Conservation (phyloP, 2,797 vertebrate genomes). For the Mus spretus region DNA sequence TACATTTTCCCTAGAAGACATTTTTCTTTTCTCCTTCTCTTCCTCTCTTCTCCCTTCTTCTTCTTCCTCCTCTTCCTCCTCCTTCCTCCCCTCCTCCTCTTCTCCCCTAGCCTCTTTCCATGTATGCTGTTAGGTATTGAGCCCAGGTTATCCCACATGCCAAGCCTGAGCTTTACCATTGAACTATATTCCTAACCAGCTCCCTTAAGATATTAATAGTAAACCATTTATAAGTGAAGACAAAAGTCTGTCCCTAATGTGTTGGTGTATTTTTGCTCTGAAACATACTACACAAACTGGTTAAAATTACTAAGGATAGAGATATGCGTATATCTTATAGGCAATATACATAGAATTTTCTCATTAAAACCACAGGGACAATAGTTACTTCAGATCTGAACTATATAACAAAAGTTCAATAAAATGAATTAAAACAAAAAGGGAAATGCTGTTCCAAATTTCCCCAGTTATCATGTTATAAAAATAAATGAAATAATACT, state of each 20-base stretch:
- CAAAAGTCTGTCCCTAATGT: conserved; percentile 16
- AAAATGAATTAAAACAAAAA: conserved; percentile 43
- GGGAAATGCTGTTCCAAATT: not conserved
- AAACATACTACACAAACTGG: conserved; percentile 36
- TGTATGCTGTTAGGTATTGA: not conserved
- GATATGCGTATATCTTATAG: not conserved
- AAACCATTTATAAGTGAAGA: conserved; percentile 53
- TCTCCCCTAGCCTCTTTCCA: not conserved
- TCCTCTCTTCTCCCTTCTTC: too few species aligned
- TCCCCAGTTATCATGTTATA: conserved; percentile 12
- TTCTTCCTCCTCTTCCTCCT: rapidly evolving
- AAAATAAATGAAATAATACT: conserved; percentile 37
- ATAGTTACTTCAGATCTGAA: conserved; percentile 35
- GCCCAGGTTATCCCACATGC: not conserved
- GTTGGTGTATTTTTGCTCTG: not conserved
- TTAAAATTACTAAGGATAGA: conserved; percentile 22
- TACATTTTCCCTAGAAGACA: conserved; percentile 40
- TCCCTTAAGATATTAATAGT: conserved; percentile 49
- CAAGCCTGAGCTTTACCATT: not conserved
- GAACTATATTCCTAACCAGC: not conserved
- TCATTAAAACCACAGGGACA: conserved; percentile 47
- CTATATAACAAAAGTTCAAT: not conserved
- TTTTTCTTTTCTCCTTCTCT: not conserved
- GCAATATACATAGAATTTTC: conserved; percentile 43
- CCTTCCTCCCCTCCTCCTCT: not conserved